Evolutionary conservation across 2,797 vertebrate species (phyloP).

Genomic region (Centroberyx gerrardi): DNA sequence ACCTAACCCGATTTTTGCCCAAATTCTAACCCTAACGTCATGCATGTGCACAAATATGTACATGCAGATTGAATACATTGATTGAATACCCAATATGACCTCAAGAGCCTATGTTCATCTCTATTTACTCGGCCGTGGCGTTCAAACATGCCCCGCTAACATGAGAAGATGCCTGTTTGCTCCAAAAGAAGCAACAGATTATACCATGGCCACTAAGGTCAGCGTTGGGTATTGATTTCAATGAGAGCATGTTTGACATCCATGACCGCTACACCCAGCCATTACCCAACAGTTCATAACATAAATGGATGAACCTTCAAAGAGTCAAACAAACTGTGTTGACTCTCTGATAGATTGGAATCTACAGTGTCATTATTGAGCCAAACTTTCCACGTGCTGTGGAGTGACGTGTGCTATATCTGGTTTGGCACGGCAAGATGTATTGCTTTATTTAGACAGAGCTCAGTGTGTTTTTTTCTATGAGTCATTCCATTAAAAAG

Average conservation of each 20-base stretch:
- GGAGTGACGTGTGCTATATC: background rate
- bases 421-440: background rate
- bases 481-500: background rate
- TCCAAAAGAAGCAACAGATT: slow-evolving; percentile 10
- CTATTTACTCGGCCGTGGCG: slow-evolving; percentile 15
- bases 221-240: background rate
- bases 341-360: background rate
- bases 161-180: slow-evolving; percentile 18
- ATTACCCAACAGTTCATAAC: background rate
- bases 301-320: background rate
- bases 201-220: background rate
- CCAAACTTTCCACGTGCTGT: background rate
- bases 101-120: background rate
- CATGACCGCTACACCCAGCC: no score
- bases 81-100: slow-evolving; percentile 8
- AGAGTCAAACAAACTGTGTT: background rate
- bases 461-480: background rate
- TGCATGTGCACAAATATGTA: no score
- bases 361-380: background rate
- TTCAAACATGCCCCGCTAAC: slow-evolving; percentile 22
- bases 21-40: no score
- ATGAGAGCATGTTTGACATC: background rate
- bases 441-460: background rate
- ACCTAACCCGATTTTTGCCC: no score
- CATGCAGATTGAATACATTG: background rate